Base-by-base conservation (phyloP, 1,140 invertebrate species). In the Hormaphis cornu region DNA sequence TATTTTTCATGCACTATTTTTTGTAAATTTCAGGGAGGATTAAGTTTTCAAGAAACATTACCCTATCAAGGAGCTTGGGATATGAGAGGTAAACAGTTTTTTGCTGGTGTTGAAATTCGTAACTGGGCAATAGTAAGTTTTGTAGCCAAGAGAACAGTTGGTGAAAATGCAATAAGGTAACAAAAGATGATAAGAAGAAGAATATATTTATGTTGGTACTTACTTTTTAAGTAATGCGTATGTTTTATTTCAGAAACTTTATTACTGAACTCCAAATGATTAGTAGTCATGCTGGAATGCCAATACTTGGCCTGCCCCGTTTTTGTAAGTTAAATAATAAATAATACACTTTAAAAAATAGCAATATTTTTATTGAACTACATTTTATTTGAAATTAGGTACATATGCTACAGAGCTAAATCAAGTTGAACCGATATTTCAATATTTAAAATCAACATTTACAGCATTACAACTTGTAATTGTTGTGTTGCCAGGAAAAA, bases 61-160 rank as follows among this genome's bases (percentile, higher is more conserved):
- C 97, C 97, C 3, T 98, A 97, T 79, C 92, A 97, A 80, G 97
- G 97, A 54, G 97, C 99, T 5, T 99, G 97, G 97, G 97, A 99
- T 79, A 99, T 99, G 97, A 84, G 97, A 69, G 97, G 97, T 14
- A 99, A 99, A 78, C 97, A 99, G 80, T 99, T 99, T 80, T 98
- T 97, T 79, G 98, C 94, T 54, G 97, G 97, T 35, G 96, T 99
- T 6, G 97, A 99, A 81, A 98, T 99, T 71, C 83, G 95, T 71
- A 94, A 98, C 10, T 99, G 97, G 97, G 97, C 97, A 0, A 99
- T 99, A 73, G 97, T 97, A 46, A 99, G 97, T 78, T 99, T 99
- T 80, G 97, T 97, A 1, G 96, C 97, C 1, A 95, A 98, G 79
- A 83, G 96, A 73, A 98, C 94, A 6, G 96, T 98, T 10, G 83